A percentile compares a stretch with the other conserved stretches of the same genome.
Conservation (phyloP, 2,888 invertebrate species). For the Synanthedon tipuliformis region DNA sequence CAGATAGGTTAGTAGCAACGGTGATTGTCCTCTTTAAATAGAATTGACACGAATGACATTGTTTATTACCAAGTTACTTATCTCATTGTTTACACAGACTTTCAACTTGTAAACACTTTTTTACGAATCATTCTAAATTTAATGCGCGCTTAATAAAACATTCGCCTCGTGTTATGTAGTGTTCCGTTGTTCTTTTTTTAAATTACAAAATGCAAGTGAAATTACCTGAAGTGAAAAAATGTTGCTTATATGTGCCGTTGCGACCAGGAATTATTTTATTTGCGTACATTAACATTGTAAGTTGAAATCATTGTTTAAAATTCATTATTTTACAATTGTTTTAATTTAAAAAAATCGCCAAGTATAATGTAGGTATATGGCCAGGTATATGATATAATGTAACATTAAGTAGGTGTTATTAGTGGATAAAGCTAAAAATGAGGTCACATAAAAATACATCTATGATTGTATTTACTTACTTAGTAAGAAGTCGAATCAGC, state of each 20-base stretch:
- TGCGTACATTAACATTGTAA: slow-evolving; percentile 53
- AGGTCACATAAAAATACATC: too few relatives aligned
- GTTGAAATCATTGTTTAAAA: slow-evolving; percentile 12
- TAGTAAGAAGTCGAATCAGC: too few relatives aligned
- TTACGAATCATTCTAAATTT: background rate
- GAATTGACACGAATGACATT: slow-evolving; percentile 13
- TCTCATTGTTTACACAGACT: slow-evolving; percentile 9
- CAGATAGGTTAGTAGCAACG: too few relatives aligned
- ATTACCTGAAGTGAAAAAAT: slow-evolving; percentile 47
- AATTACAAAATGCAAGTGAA: slow-evolving; percentile 19
- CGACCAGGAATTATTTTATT: slow-evolving; percentile 53
- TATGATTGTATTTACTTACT: too few relatives aligned
- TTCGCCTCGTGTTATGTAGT: background rate
- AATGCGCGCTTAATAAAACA: background rate
- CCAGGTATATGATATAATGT: too few relatives aligned
- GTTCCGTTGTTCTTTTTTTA: slow-evolving; percentile 5
- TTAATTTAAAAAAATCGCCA: too few relatives aligned
- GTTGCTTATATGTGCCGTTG: slow-evolving; percentile 53
- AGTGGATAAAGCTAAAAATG: too few relatives aligned
- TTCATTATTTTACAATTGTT: too few relatives aligned
- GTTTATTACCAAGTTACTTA: slow-evolving; percentile 14
- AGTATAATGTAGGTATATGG: too few relatives aligned
- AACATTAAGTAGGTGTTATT: too few relatives aligned
- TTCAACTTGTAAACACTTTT: slow-evolving; percentile 2
- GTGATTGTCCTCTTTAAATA: background rate